These are phyloP conservation scores for Spilosoma lubricipeda DNA, from an alignment of 2,888 invertebrate species.

Conservation along the genomic window DNA sequence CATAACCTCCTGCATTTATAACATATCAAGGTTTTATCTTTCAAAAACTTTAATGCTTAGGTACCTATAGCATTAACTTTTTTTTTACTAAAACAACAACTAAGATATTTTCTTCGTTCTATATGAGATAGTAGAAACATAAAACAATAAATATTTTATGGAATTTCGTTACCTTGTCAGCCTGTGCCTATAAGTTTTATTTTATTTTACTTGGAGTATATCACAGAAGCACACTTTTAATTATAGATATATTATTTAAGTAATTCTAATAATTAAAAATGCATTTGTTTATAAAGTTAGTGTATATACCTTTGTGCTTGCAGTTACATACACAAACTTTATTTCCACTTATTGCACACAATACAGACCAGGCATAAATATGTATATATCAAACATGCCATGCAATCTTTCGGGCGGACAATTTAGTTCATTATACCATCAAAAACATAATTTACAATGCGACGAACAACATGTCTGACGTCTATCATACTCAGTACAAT, in stretches of 20 bases:
- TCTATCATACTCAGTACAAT: neutral
- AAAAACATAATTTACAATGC: neutral
- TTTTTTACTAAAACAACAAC: neutral
- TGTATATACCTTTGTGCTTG: neutral
- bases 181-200: neutral
- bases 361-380: neutral
- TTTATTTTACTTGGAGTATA: neutral
- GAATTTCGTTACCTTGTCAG: neutral
- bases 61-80: neutral
- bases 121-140: neutral
- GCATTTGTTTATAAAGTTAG: too few relatives aligned
- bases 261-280: neutral
- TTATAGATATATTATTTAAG: neutral
- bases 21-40: neutral
- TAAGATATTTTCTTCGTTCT: neutral
- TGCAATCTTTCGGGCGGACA: neutral
- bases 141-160: neutral
- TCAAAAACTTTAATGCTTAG: neutral
- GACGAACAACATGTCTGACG: constrained; percentile 11
- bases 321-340: too few relatives aligned
- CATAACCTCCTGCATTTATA: neutral
- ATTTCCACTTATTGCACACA: neutral
- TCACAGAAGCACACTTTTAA: neutral
- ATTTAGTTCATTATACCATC: neutral
- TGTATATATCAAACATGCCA: neutral